These are phyloP conservation scores for Setipinna tenuifilis DNA, from an alignment of 2,797 vertebrate genomes.

Conservation along the genomic window DNA sequence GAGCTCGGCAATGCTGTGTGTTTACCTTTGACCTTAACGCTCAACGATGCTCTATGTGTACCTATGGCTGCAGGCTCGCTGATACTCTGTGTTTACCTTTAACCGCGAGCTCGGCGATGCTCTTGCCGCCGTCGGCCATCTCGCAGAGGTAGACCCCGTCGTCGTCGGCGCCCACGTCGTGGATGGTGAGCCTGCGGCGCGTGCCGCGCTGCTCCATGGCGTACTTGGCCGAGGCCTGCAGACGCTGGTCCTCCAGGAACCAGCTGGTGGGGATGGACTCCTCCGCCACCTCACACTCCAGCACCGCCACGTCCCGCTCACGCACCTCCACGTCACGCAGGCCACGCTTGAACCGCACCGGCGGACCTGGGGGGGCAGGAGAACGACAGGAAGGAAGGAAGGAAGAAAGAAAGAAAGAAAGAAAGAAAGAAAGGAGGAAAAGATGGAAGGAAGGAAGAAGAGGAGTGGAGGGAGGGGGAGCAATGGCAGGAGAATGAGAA, in stretches of 20 bases:
- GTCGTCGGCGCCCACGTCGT: slow-evolving; percentile 83
- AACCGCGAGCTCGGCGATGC: slow-evolving; percentile 89
- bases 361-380: slow-evolving; percentile 80
- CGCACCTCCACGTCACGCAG: slow-evolving; percentile 85
- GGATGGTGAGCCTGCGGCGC: slow-evolving; percentile 85
- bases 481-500: too few relatives aligned
- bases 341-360: slow-evolving; percentile 81
- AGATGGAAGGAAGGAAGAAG: too few relatives aligned
- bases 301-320: slow-evolving; percentile 83
- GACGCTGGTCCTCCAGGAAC: slow-evolving; percentile 92
- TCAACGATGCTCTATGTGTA: too few relatives aligned
- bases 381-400: too few relatives aligned
- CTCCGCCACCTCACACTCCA: slow-evolving; percentile 92
- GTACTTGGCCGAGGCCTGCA: slow-evolving; percentile 88
- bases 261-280: slow-evolving; percentile 84
- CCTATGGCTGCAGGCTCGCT: too few relatives aligned
- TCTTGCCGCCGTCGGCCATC: slow-evolving; percentile 90
- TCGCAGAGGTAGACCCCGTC: slow-evolving; percentile 96
- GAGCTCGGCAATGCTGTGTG: too few relatives aligned
- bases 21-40: too few relatives aligned
- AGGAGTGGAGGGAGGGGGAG: too few relatives aligned
- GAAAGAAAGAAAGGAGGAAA: background rate
- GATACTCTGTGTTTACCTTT: slow-evolving; percentile 79
- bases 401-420: too few relatives aligned
- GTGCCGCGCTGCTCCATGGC: slow-evolving; percentile 89